phyloP scores from a whole-genome alignment of 2,888 invertebrate genomes.

The Bimastos eiseni region DNA sequence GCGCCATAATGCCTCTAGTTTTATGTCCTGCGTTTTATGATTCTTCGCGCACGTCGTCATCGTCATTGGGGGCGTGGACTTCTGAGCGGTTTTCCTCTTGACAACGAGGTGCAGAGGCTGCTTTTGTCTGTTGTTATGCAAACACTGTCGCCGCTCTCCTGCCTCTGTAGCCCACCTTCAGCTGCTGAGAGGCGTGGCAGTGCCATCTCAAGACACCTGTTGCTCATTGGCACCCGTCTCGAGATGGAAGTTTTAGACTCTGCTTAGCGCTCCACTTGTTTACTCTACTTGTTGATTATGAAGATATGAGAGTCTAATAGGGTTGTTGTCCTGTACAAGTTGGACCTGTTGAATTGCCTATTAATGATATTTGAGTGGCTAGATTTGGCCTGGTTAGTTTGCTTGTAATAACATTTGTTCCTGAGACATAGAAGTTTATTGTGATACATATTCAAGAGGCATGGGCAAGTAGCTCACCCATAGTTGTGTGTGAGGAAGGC shows the following conservation, averaged over 20 bases:
- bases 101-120: background rate
- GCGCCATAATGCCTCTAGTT: background rate
- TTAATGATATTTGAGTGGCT: no score
- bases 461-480: no score
- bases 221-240: background rate
- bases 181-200: background rate
- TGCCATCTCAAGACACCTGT: background rate
- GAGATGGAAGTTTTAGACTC: background rate
- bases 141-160: background rate
- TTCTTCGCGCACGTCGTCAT: background rate
- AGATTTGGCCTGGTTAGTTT: no score
- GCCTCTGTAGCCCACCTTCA: background rate
- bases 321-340: background rate
- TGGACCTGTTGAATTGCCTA: background rate
- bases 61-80: background rate
- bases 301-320: background rate
- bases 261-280: background rate
- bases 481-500: no score
- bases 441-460: no score
- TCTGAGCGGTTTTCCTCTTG: background rate
- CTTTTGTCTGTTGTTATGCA: background rate
- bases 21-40: background rate
- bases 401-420: no score
- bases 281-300: background rate
- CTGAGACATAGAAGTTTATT: no score